A percentile compares a stretch with the other conserved stretches of the same genome.
phyloP scores from a whole-genome alignment of 2,888 invertebrate genomes.

The Eugnorisma glareosa region DNA sequence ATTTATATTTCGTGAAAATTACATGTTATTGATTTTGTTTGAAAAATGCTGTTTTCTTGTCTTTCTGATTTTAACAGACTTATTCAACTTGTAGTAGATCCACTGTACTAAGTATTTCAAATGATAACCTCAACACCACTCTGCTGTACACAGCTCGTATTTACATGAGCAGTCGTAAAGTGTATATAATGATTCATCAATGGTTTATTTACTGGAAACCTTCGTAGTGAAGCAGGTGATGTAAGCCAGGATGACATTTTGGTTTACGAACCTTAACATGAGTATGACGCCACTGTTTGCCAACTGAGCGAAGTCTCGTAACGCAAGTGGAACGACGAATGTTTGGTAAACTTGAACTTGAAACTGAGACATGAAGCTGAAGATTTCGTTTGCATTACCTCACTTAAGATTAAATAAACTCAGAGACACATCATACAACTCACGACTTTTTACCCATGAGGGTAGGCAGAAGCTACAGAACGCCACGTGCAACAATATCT shows the following conservation, averaged over 20 bases:
- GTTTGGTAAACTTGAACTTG: slow-evolving; percentile 53
- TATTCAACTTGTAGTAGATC: neutral
- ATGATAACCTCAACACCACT: neutral
- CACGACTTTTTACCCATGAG: neutral
- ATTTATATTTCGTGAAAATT: neutral
- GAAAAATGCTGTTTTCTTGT: neutral
- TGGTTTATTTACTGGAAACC: slow-evolving; percentile 39
- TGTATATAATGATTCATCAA: slow-evolving; percentile 56
- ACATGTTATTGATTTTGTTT: neutral
- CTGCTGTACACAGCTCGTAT: slow-evolving; percentile 17
- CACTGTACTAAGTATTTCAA: neutral
- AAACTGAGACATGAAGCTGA: slow-evolving; percentile 14
- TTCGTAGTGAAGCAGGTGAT: slow-evolving; percentile 52
- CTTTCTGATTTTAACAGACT: neutral
- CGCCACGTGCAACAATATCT: neutral
- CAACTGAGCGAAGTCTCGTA: slow-evolving; percentile 28
- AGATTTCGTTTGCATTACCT: neutral
- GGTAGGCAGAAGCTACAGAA: neutral
- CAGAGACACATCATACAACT: neutral
- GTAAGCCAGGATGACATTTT: slow-evolving; percentile 62
- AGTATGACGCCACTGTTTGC: slow-evolving; percentile 51
- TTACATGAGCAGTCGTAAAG: slow-evolving; percentile 43
- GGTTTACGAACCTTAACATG: slow-evolving; percentile 39
- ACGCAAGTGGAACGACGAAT: slow-evolving; percentile 44
- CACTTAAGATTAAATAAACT: neutral